These are phyloP conservation scores for Melitaea athalia DNA, from an alignment of 2,888 invertebrate species.

Conservation along the genomic window DNA sequence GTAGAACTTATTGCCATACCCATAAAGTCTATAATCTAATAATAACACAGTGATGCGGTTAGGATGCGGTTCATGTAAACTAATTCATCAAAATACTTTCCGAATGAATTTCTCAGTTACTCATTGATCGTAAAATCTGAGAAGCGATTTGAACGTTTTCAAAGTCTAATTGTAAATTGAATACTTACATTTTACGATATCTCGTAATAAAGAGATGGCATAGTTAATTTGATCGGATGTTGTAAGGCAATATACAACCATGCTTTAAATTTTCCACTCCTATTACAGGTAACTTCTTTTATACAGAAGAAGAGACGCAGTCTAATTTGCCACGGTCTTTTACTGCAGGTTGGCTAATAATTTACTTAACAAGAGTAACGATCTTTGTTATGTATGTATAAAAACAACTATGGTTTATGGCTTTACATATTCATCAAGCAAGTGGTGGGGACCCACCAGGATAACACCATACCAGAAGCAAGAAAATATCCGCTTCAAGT, in stretches of 20 bases:
- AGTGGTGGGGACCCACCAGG: no score
- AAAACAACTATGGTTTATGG: no score
- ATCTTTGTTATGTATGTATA: no score
- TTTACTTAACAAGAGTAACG: no score
- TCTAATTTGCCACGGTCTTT: no score
- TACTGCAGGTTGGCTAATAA: no score
- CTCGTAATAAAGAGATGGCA: background rate
- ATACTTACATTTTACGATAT: background rate
- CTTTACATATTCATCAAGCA: no score
- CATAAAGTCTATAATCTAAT: background rate
- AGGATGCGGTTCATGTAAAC: constrained; percentile 5
- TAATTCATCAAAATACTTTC: constrained; percentile 6
- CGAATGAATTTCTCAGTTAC: constrained; percentile 18
- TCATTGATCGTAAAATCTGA: constrained; percentile 15
- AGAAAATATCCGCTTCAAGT: no score
- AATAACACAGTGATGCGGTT: constrained; percentile 1
- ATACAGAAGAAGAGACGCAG: no score
- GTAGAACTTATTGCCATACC: background rate
- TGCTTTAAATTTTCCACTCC: no score
- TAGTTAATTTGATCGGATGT: background rate
- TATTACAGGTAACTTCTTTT: no score
- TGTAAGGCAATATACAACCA: background rate
- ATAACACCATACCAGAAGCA: no score
- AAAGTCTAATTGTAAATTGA: background rate
- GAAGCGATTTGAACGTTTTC: constrained; percentile 9